Conservation (phyloP, 37 sponge, comb jelly and placozoan species). For the Chondrilla cf. caribensis region DNA sequence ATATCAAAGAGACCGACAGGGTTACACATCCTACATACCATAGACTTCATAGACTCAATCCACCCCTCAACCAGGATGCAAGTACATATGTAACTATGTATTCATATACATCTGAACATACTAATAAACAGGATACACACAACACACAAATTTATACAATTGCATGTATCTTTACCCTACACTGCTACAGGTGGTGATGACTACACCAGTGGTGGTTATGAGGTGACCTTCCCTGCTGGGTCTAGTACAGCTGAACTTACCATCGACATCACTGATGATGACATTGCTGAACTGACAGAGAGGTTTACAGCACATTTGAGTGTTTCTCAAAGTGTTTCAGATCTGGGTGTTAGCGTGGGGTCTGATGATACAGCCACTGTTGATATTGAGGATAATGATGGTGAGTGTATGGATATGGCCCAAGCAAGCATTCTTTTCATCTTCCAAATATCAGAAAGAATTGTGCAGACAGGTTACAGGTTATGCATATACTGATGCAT, state of each 20-base stretch:
- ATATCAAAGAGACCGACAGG: too few relatives aligned
- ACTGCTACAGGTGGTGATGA: neutral
- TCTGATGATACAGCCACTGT: neutral
- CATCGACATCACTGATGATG: neutral
- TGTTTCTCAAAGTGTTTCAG: neutral
- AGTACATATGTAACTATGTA: too few relatives aligned
- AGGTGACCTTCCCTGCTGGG: neutral
- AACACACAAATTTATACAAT: neutral
- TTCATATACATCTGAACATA: neutral
- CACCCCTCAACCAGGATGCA: too few relatives aligned
- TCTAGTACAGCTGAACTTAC: neutral
- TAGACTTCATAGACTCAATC: too few relatives aligned
- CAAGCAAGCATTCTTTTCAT: too few relatives aligned
- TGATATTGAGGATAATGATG: conserved; percentile 25
- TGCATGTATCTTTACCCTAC: neutral
- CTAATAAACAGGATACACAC: neutral
- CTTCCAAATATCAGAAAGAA: too few relatives aligned
- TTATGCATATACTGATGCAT: too few relatives aligned
- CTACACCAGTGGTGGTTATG: neutral
- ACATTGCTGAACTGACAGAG: neutral
- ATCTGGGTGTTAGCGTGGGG: neutral
- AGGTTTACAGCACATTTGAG: neutral
- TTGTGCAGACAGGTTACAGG: too few relatives aligned
- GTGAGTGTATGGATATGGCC: too few relatives aligned
- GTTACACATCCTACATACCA: neutral